Percentiles rank a stretch among this genome's conserved stretches.
Conservation (phyloP, 2,113 vertebrate species). For the Vulpes ferrilata region DNA sequence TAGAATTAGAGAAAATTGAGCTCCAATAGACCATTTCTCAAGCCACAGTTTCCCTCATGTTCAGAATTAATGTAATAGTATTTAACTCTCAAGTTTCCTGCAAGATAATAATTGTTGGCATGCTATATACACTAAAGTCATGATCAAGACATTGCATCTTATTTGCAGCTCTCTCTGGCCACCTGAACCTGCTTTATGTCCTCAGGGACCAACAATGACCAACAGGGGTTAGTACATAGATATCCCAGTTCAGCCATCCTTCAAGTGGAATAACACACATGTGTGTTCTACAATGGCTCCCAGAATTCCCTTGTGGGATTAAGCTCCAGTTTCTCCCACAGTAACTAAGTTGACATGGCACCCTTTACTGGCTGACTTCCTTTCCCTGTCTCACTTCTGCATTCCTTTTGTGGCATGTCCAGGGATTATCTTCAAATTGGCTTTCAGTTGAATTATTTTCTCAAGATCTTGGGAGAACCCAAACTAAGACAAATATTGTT, state of each 20-base stretch:
- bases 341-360: not conserved
- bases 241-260: not conserved
- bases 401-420: not conserved
- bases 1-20: not conserved
- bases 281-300: not conserved
- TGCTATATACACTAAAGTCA: not conserved
- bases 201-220: not conserved
- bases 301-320: not conserved
- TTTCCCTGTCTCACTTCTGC: not conserved
- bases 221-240: not conserved
- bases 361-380: not conserved
- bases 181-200: not conserved
- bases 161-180: not conserved
- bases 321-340: not conserved
- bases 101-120: not conserved
- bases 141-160: not conserved
- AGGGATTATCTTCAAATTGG: not conserved
- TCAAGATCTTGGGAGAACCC: not conserved
- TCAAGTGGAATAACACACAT: not conserved
- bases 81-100: not conserved
- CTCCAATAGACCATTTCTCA: not conserved
- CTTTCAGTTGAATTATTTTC: slow-evolving; percentile 1
- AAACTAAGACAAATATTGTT: not conserved
- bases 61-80: not conserved
- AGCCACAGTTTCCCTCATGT: not conserved